Percentiles rank a stretch among this genome's conserved stretches.
These are phyloP conservation scores for Osmerus eperlanus DNA, from an alignment of 2,113 vertebrate species.

Conservation along the genomic window DNA sequence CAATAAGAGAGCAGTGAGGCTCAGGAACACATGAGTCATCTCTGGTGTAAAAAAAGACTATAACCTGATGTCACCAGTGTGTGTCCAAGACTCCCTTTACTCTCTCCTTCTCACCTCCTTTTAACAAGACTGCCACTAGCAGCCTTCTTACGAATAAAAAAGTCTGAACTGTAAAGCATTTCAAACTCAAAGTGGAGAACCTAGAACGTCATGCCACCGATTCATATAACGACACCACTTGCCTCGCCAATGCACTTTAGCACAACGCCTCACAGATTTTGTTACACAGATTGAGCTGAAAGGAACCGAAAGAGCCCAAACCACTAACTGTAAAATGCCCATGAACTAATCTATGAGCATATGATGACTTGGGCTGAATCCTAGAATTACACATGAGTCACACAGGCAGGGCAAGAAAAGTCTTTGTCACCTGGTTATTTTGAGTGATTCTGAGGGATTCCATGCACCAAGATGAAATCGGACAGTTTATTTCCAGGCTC, in stretches of 20 bases:
- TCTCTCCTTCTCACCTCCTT: not conserved
- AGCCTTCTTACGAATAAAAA: too few species aligned
- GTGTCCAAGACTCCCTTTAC: not conserved
- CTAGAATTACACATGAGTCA: not conserved
- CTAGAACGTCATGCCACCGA: not conserved
- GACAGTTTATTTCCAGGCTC: too few species aligned
- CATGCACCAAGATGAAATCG: too few species aligned
- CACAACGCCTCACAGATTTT: not conserved
- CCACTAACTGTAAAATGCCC: not conserved
- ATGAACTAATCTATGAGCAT: not conserved
- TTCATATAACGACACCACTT: not conserved
- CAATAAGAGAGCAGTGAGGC: constrained; percentile 7
- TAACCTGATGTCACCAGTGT: not conserved
- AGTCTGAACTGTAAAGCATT: not conserved
- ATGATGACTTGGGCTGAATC: not conserved
- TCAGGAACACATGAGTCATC: constrained; percentile 33
- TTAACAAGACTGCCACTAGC: too few species aligned
- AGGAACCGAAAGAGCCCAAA: not conserved
- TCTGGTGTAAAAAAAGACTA: constrained; percentile 14
- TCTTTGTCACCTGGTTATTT: not conserved
- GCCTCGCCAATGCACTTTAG: not conserved
- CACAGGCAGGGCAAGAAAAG: not conserved
- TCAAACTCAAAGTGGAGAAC: not conserved
- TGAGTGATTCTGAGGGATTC: too few species aligned
- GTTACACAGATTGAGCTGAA: not conserved